Evolutionary conservation across 2,888 invertebrate genomes (phyloP).

Genomic region (Liopterus haemorrhoidalis): DNA sequence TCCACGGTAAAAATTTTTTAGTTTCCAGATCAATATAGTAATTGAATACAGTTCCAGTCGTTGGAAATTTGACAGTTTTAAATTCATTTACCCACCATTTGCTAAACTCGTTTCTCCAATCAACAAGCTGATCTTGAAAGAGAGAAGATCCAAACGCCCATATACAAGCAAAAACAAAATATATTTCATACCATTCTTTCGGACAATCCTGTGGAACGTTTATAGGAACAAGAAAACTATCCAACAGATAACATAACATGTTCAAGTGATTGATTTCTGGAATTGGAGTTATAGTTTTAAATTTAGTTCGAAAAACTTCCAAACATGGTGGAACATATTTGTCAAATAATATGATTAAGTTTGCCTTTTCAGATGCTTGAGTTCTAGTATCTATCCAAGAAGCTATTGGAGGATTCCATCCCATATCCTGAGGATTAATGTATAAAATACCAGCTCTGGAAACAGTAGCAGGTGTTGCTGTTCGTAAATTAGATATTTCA

Average conservation of each 20-base stretch:
- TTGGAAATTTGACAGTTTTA: conserved; percentile 83
- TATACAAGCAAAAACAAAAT: conserved; percentile 82
- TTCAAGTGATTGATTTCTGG: conserved; percentile 84
- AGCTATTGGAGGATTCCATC: conserved; percentile 89
- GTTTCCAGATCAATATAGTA: conserved; percentile 83
- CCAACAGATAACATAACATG: conserved; percentile 80
- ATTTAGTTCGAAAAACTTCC: conserved; percentile 65
- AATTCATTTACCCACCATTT: conserved; percentile 94
- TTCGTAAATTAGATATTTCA: conserved; percentile 83
- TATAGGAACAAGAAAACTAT: conserved; percentile 73
- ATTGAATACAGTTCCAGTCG: conserved; percentile 76
- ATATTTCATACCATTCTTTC: conserved; percentile 90
- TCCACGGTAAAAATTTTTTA: conserved; percentile 83
- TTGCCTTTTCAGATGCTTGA: conserved; percentile 68
- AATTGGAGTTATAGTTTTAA: conserved; percentile 87
- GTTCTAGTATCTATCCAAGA: conserved; percentile 81
- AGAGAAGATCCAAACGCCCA: conserved; percentile 93
- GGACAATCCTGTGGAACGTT: conserved; percentile 83
- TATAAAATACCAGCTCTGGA: conserved; percentile 91
- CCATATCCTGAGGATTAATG: conserved; percentile 88
- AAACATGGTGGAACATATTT: conserved; percentile 84
- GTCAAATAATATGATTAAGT: conserved; percentile 81
- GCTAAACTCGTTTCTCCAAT: conserved; percentile 90
- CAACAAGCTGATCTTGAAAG: conserved; percentile 85
- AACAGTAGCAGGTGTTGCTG: conserved; percentile 93